A percentile compares a stretch with the other conserved stretches of the same genome.
Evolutionary conservation across 2,888 invertebrate genomes (phyloP).

Genomic region (Stenurella melanura): DNA sequence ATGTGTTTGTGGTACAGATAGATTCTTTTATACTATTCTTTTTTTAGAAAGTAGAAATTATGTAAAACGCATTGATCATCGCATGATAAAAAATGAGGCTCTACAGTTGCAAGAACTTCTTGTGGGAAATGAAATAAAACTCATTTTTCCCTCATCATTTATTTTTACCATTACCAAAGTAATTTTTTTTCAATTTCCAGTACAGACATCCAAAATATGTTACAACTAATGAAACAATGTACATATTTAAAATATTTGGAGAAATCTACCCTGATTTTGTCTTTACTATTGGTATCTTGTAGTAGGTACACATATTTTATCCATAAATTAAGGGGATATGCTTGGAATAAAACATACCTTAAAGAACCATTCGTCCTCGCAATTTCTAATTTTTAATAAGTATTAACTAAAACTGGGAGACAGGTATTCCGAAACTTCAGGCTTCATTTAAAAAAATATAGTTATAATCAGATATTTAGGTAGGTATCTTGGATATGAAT

Average conservation of each 20-base stretch:
- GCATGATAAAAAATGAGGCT: background rate
- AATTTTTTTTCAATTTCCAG: background rate
- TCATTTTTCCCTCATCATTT: conserved; percentile 1
- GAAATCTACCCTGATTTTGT: background rate
- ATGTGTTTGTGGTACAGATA: background rate
- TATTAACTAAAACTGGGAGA: too few species aligned
- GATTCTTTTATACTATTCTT: background rate
- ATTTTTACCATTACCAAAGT: background rate
- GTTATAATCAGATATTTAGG: too few species aligned
- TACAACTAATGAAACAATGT: background rate
- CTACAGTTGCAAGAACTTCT: background rate
- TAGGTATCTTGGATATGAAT: too few species aligned
- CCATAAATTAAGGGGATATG: too few species aligned
- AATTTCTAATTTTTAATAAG: too few species aligned
- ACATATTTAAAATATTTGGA: background rate
- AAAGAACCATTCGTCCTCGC: too few species aligned
- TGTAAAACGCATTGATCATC: background rate
- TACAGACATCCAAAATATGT: background rate
- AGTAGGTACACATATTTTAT: too few species aligned
- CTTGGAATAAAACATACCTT: too few species aligned
- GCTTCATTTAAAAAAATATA: too few species aligned
- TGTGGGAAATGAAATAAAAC: conserved; percentile 3
- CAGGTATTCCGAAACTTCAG: too few species aligned
- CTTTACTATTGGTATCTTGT: too few species aligned
- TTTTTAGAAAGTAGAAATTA: background rate